These are phyloP conservation scores for Limnephilus rhombicus DNA, from an alignment of 2,888 invertebrate species.

Conservation along the genomic window DNA sequence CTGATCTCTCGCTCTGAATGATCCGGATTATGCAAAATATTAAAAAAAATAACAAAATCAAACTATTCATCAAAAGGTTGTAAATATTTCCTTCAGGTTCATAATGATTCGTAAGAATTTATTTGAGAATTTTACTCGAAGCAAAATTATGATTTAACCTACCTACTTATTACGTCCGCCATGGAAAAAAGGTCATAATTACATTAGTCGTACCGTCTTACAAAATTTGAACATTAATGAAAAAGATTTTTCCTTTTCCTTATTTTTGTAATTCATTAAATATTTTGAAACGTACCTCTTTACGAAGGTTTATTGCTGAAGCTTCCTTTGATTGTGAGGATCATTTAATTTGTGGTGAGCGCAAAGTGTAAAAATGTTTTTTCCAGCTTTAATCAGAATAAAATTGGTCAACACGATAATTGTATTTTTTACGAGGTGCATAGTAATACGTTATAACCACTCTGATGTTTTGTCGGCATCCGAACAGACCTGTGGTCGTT, in stretches of 20 bases:
- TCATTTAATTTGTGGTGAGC: background rate
- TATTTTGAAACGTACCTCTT: background rate
- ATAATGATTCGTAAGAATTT: background rate
- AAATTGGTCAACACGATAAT: background rate
- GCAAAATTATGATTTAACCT: background rate
- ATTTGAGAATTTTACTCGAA: slow-evolving; percentile 3
- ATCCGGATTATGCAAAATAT: slow-evolving; percentile 29
- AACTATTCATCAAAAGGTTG: slow-evolving; percentile 18
- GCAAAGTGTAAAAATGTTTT: slow-evolving; percentile 6
- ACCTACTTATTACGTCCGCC: background rate
- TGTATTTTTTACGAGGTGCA: slow-evolving; percentile 10
- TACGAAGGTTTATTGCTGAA: background rate
- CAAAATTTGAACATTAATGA: background rate
- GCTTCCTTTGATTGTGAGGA: background rate
- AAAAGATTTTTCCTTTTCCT: background rate
- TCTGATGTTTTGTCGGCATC: background rate
- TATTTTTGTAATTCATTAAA: background rate
- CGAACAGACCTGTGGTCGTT: slow-evolving; percentile 23
- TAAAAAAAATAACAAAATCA: slow-evolving; percentile 13
- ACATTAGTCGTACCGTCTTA: background rate
- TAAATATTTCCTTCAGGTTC: slow-evolving; percentile 5
- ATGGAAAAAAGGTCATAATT: background rate
- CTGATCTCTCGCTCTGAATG: slow-evolving; percentile 31
- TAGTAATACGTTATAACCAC: background rate
- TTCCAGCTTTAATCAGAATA: background rate